Evolutionary conservation across 2,888 invertebrate genomes (phyloP), one percentile per base, ranked within the genome.

Genomic region (Amphipyra tragopoginis): DNA sequence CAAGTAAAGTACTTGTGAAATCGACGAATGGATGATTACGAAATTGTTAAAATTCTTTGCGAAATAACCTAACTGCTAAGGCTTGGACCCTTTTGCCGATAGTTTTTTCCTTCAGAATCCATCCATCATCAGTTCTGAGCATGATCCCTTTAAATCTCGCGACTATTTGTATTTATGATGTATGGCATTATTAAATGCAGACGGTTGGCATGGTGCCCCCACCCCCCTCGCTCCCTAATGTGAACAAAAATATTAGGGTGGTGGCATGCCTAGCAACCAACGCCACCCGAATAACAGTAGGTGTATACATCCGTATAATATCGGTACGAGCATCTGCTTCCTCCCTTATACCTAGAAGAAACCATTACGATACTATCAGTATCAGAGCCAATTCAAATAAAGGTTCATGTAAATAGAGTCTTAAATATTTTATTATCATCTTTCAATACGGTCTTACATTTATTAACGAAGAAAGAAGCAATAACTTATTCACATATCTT

Each of bases 231-330:
- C 70, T 67, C 80, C 77, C 73, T 70, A 67, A 62, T 59, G 65
- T 67, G 79, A 68, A 77, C 73, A 68, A 79, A 69, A 79, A 76
- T 77, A 79, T 72, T 72, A 57, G 74, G 73, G 79, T 48, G 80
- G 70, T 60, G 56, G 60, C 58, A 60, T 73, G 77, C 77, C 77
- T 77, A 79, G 80, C 77, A 77, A 77, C 77, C 70, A 69, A 50
- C 55, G 63, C 77, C 69, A 65, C 79, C 72, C 73, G 64, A 58
- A 47, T 63, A 65, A 66, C 65, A 62, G 58, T 54, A 68, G 57
- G 42, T 66, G 57, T 64, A 58, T 75, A 68, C 38, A 68, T 62
- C 54, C 54, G 42, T 60, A 68, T 59, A 44, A 63, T 55, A 65
- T 70, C 54, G 50, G 65, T 60, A 65, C 39, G 40, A 58, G 47